phyloP scores from a whole-genome alignment of 2,888 invertebrate species.

The Eupelmus urozonus region DNA sequence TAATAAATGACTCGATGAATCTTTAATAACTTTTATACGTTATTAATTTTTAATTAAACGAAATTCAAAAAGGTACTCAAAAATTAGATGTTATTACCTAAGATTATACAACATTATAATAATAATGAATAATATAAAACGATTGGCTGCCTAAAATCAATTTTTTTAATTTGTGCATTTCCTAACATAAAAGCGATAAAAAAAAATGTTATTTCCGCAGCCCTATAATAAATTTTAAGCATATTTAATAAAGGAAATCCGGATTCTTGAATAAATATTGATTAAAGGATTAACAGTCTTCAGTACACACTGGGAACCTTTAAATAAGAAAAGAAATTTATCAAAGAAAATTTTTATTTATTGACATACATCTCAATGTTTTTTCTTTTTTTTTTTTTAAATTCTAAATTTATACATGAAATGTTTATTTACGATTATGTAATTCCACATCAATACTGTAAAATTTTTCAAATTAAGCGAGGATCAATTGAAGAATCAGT shows the following conservation, averaged over 20 bases:
- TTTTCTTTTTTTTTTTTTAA: background rate
- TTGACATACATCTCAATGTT: slow-evolving; percentile 26
- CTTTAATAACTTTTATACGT: slow-evolving; percentile 27
- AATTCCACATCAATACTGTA: slow-evolving; percentile 58
- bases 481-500: slow-evolving; percentile 42
- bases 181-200: slow-evolving; percentile 38
- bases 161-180: slow-evolving; percentile 46
- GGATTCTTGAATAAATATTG: too few species aligned
- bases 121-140: slow-evolving; percentile 50
- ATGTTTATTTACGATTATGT: slow-evolving; percentile 52
- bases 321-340: slow-evolving; percentile 36
- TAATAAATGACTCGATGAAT: background rate
- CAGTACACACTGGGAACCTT: slow-evolving; percentile 60
- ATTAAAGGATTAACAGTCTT: too few species aligned
- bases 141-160: slow-evolving; percentile 47
- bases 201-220: slow-evolving; percentile 39
- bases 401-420: slow-evolving; percentile 22
- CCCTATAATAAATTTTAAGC: slow-evolving; percentile 24
- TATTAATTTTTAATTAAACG: slow-evolving; percentile 35
- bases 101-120: slow-evolving; percentile 42
- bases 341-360: slow-evolving; percentile 41
- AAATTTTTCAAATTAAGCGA: slow-evolving; percentile 47
- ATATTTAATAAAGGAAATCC: slow-evolving; percentile 25
- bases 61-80: slow-evolving; percentile 44
- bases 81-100: slow-evolving; percentile 50